Conservation (phyloP, 2,113 vertebrate genomes). For the Phyllostomus hastatus region DNA sequence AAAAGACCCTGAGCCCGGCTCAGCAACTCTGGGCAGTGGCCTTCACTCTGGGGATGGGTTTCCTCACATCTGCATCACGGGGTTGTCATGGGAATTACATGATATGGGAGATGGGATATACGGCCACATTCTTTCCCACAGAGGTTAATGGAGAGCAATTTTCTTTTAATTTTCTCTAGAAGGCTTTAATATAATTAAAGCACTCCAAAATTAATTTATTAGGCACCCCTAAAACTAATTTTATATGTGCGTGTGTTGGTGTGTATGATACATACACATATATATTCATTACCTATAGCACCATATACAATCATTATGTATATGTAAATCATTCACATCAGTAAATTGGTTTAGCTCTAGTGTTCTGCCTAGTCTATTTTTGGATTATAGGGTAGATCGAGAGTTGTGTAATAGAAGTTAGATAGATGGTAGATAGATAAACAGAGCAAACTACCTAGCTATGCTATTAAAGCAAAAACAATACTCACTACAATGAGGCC, state of each 20-base stretch:
- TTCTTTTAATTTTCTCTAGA: constrained; percentile 40
- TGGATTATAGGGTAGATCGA: neutral
- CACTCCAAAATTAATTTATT: neutral
- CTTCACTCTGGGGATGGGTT: neutral
- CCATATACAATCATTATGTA: neutral
- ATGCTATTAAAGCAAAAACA: constrained; percentile 14
- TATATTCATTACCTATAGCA: neutral
- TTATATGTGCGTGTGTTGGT: neutral
- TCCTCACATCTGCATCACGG: neutral
- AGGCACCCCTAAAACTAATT: neutral
- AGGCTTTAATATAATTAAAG: constrained; percentile 29
- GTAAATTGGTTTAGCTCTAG: neutral
- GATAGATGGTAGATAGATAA: neutral
- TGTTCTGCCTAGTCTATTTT: neutral
- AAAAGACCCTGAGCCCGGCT: neutral
- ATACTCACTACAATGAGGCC: neutral
- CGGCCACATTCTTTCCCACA: neutral
- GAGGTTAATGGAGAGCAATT: constrained; percentile 17
- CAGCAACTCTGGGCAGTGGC: neutral
- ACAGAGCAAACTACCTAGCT: neutral
- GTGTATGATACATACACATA: neutral
- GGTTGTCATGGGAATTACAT: neutral
- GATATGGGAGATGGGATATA: neutral
- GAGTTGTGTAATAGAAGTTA: neutral
- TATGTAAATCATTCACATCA: neutral